Conservation (phyloP, 2,797 vertebrate species). For the Leptoclinus maculatus region DNA sequence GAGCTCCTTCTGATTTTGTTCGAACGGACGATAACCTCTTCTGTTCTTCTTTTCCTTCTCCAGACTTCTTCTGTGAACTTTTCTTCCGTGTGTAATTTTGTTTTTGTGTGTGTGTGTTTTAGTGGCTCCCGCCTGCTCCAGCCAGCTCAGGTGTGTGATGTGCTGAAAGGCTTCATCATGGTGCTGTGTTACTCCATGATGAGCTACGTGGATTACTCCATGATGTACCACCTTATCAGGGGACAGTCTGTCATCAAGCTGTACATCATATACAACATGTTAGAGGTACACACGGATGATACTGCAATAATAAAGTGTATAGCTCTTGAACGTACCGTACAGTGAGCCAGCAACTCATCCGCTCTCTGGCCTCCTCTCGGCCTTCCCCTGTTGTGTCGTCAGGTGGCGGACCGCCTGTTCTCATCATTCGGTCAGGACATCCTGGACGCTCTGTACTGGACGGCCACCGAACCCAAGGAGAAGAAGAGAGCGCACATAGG, state of each 20-base stretch:
- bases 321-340: neutral
- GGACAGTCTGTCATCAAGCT: slow-evolving; percentile 99
- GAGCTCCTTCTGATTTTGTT: slow-evolving; percentile 9
- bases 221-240: slow-evolving; percentile 98
- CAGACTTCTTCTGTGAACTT: neutral
- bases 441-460: slow-evolving; percentile 97
- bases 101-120: slow-evolving; percentile 21
- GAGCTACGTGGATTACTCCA: slow-evolving; percentile 98
- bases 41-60: neutral
- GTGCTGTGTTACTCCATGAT: slow-evolving; percentile 96
- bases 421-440: slow-evolving; percentile 98
- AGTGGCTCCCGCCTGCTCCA: slow-evolving; percentile 93
- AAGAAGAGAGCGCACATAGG: slow-evolving; percentile 95
- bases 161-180: slow-evolving; percentile 95
- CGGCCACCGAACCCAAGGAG: slow-evolving; percentile 95
- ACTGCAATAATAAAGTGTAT: neutral
- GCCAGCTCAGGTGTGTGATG: slow-evolving; percentile 90
- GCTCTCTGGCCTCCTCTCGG: neutral
- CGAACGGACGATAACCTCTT: neutral
- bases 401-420: slow-evolving; percentile 97
- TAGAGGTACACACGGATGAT: slow-evolving; percentile 86
- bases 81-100: slow-evolving; percentile 12
- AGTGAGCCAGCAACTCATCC: neutral
- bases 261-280: slow-evolving; percentile 99
- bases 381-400: slow-evolving; percentile 17